Conservation (phyloP, 2,888 invertebrate genomes). For the Drosophila falleni region DNA sequence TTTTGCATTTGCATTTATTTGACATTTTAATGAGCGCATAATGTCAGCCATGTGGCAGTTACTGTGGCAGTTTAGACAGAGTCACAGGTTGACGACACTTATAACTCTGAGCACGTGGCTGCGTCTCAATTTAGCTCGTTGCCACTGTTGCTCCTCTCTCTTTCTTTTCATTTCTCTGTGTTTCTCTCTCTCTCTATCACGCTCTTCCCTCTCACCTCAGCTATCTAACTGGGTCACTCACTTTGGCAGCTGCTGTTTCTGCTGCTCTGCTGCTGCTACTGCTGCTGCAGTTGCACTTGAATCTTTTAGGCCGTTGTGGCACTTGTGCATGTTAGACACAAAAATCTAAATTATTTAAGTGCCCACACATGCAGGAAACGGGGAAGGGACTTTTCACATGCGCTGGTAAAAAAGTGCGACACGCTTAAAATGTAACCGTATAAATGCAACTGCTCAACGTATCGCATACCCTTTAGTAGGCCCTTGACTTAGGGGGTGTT, state of each 20-base stretch:
- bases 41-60: constrained; percentile 53
- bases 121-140: constrained; percentile 44
- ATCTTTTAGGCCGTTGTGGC: constrained; percentile 80
- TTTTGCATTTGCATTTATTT: constrained; percentile 76
- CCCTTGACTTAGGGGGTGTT: too few species aligned
- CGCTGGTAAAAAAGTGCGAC: constrained; percentile 8
- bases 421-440: constrained; percentile 1
- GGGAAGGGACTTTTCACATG: constrained; percentile 6
- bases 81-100: constrained; percentile 48
- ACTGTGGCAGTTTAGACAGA: constrained; percentile 12
- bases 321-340: constrained; percentile 83
- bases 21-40: constrained; percentile 82
- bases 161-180: neutral
- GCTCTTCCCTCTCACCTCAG: constrained; percentile 22
- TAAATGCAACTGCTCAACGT: neutral
- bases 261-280: constrained; percentile 1
- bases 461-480: constrained; percentile 10
- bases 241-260: constrained; percentile 56
- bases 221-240: constrained; percentile 77
- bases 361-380: constrained; percentile 45
- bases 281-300: constrained; percentile 73
- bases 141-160: neutral
- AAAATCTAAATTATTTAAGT: constrained; percentile 83
- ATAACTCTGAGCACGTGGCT: constrained; percentile 37
- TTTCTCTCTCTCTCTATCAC: neutral